Conservation (phyloP, 2,797 vertebrate genomes). For the Dendrocincla fuliginosa region DNA sequence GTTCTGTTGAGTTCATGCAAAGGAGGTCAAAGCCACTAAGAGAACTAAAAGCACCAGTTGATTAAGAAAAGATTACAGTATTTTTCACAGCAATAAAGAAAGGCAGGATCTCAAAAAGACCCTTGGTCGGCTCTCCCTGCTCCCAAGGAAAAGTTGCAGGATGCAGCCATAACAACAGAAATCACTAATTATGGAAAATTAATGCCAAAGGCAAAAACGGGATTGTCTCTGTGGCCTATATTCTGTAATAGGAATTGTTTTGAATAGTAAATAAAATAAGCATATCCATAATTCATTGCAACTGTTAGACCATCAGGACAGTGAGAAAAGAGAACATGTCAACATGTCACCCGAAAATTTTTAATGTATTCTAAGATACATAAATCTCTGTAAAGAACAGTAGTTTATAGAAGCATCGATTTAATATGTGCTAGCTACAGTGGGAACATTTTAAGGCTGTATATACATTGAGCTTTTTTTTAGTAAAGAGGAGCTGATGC, state of each 20-base stretch:
- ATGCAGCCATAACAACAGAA: neutral
- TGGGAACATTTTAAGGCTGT: constrained; percentile 62
- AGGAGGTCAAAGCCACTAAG: neutral
- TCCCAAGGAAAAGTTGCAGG: neutral
- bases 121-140: neutral
- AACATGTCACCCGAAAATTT: constrained; percentile 52
- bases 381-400: constrained; percentile 43
- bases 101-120: neutral
- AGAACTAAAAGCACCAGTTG: neutral
- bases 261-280: constrained; percentile 14
- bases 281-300: constrained; percentile 10
- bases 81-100: neutral
- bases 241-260: neutral
- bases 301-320: neutral
- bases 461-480: constrained; percentile 58
- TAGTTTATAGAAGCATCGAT: constrained; percentile 46
- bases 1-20: neutral
- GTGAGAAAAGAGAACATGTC: constrained; percentile 40
- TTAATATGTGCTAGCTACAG: constrained; percentile 34
- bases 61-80: neutral
- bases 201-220: rapidly evolving
- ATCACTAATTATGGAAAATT: neutral
- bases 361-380: constrained; percentile 60
- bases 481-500: constrained; percentile 54
- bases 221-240: neutral